A percentile compares a stretch with the other conserved stretches of the same genome.
Evolutionary conservation across 2,888 invertebrate species (phyloP).

Genomic region (Apodemia zela): DNA sequence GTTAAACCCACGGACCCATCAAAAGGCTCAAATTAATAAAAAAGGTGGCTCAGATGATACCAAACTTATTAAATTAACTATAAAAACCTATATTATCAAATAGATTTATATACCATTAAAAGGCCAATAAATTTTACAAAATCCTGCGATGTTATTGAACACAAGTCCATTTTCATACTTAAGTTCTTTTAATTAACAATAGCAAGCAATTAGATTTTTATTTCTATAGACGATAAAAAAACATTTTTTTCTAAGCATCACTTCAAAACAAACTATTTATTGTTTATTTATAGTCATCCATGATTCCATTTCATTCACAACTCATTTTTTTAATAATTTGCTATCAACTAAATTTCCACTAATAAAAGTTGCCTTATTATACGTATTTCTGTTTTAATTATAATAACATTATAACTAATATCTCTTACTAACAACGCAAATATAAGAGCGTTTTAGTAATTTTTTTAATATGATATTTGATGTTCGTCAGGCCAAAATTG

Average conservation of each 20-base stretch:
- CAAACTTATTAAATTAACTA: too few species aligned
- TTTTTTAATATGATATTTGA: conserved; percentile 23
- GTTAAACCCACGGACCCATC: too few species aligned
- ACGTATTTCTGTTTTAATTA: conserved; percentile 22
- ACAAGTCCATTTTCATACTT: conserved; percentile 17
- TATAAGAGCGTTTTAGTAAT: conserved; percentile 48
- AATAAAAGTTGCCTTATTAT: conserved; percentile 19
- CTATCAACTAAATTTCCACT: conserved; percentile 24
- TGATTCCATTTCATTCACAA: conserved; percentile 42
- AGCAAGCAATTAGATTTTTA: conserved; percentile 43
- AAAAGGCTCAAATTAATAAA: too few species aligned
- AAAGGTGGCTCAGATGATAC: too few species aligned
- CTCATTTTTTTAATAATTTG: conserved; percentile 32
- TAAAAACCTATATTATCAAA: too few species aligned
- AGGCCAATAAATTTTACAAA: too few species aligned
- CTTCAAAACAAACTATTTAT: conserved; percentile 49
- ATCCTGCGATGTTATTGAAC: too few species aligned
- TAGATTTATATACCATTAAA: too few species aligned
- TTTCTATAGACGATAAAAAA: conserved; percentile 37
- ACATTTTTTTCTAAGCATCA: conserved; percentile 59
- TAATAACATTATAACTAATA: conserved; percentile 31
- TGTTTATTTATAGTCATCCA: conserved; percentile 40
- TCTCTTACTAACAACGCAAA: conserved; percentile 55
- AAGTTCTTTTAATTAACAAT: conserved; percentile 33
- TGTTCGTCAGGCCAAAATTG: conserved; percentile 24